These are phyloP conservation scores for Barypeithes pellucidus DNA, from an alignment of 2,888 invertebrate genomes.

Conservation along the genomic window DNA sequence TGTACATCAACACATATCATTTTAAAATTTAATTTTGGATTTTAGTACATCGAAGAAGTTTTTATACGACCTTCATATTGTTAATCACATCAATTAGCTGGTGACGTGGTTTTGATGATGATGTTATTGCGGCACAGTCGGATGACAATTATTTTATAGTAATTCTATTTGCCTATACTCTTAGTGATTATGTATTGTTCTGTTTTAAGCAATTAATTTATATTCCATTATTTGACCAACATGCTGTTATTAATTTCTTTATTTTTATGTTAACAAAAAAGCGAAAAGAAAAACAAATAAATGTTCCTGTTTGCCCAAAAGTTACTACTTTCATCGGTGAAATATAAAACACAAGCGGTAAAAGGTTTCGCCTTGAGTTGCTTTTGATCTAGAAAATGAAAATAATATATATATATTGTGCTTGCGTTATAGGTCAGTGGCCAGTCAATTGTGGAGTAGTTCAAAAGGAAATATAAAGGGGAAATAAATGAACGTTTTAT, in stretches of 20 bases:
- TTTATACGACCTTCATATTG: no score
- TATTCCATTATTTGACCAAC: background rate
- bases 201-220: background rate
- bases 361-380: conserved; percentile 10
- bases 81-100: no score
- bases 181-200: no score
- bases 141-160: no score
- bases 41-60: no score
- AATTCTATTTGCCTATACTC: no score
- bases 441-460: background rate
- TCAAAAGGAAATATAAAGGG: background rate
- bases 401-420: conserved; percentile 14
- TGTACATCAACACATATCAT: no score
- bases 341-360: conserved; percentile 12
- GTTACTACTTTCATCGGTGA: conserved; percentile 2
- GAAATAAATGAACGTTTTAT: no score
- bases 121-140: no score
- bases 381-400: conserved; percentile 15
- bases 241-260: background rate
- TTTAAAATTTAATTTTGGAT: no score
- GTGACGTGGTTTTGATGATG: no score
- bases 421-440: conserved; percentile 1
- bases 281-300: conserved; percentile 13
- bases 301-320: conserved; percentile 1
- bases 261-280: background rate